A percentile compares a stretch with the other conserved stretches of the same genome.
phyloP scores from a whole-genome alignment of 2,888 invertebrate species.

The Trileptium ribeirensis region DNA sequence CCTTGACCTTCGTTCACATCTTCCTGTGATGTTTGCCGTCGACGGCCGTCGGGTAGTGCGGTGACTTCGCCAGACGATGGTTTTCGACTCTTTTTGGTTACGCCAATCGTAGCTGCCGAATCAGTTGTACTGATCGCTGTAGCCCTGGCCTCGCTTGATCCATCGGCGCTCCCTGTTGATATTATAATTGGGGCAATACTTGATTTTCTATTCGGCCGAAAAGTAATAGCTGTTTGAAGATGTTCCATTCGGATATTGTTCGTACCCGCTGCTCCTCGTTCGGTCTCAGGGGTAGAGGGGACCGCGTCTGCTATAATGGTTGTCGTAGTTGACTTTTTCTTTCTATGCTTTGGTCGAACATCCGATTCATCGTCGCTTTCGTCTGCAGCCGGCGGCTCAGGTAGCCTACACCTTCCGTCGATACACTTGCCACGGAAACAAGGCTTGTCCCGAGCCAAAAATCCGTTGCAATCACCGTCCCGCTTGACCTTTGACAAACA shows the following conservation, averaged over 20 bases:
- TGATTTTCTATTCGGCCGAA: too few relatives aligned
- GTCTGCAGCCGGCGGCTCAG: neutral
- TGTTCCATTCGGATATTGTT: neutral
- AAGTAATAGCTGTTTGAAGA: too few relatives aligned
- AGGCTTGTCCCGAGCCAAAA: neutral
- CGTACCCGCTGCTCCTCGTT: neutral
- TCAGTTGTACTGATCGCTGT: neutral
- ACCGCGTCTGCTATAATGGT: neutral
- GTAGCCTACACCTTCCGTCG: neutral
- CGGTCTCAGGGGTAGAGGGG: neutral
- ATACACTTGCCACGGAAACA: slow-evolving; percentile 4
- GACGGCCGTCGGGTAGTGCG: neutral
- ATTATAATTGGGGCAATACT: too few relatives aligned
- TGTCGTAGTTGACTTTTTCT: too few relatives aligned
- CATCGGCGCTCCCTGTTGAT: neutral
- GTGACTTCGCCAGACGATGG: neutral
- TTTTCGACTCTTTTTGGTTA: neutral
- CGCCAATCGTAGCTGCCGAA: neutral
- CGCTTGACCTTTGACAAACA: neutral
- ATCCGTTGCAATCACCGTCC: neutral
- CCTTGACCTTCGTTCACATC: neutral
- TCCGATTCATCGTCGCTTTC: neutral
- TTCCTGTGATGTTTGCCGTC: neutral
- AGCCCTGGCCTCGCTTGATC: neutral
- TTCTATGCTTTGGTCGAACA: neutral